phyloP scores from a whole-genome alignment of 1,140 invertebrate species.

The Drosophila pseudoananassae region DNA sequence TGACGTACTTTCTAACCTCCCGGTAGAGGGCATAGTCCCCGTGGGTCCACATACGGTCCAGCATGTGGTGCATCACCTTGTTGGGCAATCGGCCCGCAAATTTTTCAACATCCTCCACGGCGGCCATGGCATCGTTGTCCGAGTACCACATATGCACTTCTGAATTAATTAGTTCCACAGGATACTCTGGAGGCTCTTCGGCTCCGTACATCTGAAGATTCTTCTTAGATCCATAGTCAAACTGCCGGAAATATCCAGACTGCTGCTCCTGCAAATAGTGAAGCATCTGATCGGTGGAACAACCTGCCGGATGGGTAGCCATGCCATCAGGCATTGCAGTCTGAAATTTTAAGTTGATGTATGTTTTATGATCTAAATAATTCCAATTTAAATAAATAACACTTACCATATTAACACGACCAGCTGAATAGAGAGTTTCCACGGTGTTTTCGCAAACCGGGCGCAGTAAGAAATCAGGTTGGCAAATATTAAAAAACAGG shows the following conservation, averaged over 20 bases:
- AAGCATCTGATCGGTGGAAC: conserved; percentile 84
- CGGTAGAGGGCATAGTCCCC: conserved; percentile 85
- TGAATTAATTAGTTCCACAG: conserved; percentile 86
- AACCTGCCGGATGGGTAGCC: conserved; percentile 84
- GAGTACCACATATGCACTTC: conserved; percentile 87
- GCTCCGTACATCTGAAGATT: conserved; percentile 85
- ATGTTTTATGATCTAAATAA: too few species aligned
- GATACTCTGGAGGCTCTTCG: conserved; percentile 85
- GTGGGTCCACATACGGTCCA: conserved; percentile 86
- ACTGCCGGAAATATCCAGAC: conserved; percentile 75
- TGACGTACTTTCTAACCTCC: conserved; percentile 50
- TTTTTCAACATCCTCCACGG: conserved; percentile 86
- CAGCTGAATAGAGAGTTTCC: conserved; percentile 1
- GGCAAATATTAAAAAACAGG: conserved; percentile 82
- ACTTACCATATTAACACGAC: conserved; percentile 55
- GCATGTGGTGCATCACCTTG: conserved; percentile 85
- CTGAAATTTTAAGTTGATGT: conserved; percentile 44
- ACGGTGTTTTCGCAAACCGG: conserved; percentile 24
- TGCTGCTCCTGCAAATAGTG: conserved; percentile 85
- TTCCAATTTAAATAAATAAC: background rate
- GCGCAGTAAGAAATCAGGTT: conserved; percentile 76
- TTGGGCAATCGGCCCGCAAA: conserved; percentile 77
- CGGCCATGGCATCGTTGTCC: conserved; percentile 86
- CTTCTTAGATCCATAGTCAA: conserved; percentile 82
- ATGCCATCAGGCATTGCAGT: conserved; percentile 82